These are phyloP conservation scores for Penaeus monodon DNA, from an alignment of 2,888 invertebrate species.

Conservation along the genomic window DNA sequence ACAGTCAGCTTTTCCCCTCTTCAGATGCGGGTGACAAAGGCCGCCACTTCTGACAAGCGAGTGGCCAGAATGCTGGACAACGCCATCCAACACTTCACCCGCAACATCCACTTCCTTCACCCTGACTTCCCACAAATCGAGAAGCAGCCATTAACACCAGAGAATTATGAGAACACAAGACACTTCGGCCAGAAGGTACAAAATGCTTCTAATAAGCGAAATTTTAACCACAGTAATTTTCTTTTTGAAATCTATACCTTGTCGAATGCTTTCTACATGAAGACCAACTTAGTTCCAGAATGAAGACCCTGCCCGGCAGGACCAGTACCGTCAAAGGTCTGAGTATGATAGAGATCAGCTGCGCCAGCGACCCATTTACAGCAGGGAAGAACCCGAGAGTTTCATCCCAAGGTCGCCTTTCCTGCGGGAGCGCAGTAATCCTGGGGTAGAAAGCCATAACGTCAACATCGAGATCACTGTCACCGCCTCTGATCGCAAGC, in stretches of 20 bases:
- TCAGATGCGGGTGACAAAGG: constrained; percentile 37
- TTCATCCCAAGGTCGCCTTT: constrained; percentile 31
- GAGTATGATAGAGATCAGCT: constrained; percentile 8
- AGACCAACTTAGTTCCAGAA: too few relatives aligned
- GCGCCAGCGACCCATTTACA: neutral
- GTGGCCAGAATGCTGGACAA: constrained; percentile 35
- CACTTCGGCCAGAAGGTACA: too few relatives aligned
- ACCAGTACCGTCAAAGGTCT: too few relatives aligned
- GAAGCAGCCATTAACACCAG: constrained; percentile 30
- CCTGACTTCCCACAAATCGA: constrained; percentile 28
- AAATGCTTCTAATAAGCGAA: too few relatives aligned
- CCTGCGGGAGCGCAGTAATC: constrained; percentile 21
- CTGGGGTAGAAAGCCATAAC: constrained; percentile 27
- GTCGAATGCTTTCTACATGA: too few relatives aligned
- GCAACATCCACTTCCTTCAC: constrained; percentile 31
- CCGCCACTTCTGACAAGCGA: constrained; percentile 29
- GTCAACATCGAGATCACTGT: constrained; percentile 50
- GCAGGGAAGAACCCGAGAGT: constrained; percentile 2
- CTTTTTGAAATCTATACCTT: too few relatives aligned
- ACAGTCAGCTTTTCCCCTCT: constrained; percentile 35
- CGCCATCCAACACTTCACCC: constrained; percentile 23
- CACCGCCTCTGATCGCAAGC: constrained; percentile 20
- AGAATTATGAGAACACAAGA: neutral
- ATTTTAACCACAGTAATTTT: too few relatives aligned
- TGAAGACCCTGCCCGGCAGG: too few relatives aligned